Base-by-base conservation (phyloP, 2,113 vertebrate genomes). In the Vulpes ferrilata region DNA sequence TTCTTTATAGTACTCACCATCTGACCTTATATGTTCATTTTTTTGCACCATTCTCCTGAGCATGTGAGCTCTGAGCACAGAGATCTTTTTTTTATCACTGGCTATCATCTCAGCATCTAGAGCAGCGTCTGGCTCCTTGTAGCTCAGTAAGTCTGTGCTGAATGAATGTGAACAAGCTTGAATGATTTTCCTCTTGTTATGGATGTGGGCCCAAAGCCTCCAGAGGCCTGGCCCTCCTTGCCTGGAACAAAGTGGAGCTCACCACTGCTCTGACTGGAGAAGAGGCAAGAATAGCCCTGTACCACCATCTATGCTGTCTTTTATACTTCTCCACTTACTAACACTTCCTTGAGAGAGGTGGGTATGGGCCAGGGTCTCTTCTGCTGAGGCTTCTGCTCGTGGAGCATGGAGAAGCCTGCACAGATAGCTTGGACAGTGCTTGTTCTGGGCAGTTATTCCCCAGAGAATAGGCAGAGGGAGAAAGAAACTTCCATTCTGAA, bases 321-420 rank as follows among this genome's bases (percentile, higher is more conserved):
- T 73, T 48, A 23, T 43, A 76, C 19, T 62, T 80, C 60, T 51
- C 30, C 13, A n/a, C 55, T 15, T 43, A 25, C 74, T 53, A n/a
- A 59, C 48, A 11, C n/a, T 53, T 30, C 64, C 88, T 69, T 80
- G 51, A 81, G 38, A 80, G 82, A 27, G 12, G 2, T 6, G 13
- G 62, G 15, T 35, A 8, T 15, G 3, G 88, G 51, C 8, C 2
- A 1, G 10, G 64, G 51, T 51, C 65, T 71, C 35, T 38, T 82
- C 35, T 25, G 3, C 32, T 3, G n/a, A 25, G 38, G 7, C 19
- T 32, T 62, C 62, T 90, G 88, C 78, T 74, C 20, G 0, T 38
- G 51, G 53, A 27, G n/a, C 55, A 32, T 22, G 3, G 13, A 64
- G 27, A 53, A 69, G 27, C 0, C 0, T 43, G 53, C 43, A 10